Conservation (phyloP, 2,113 vertebrate genomes). For the Ictalurus punctatus region DNA sequence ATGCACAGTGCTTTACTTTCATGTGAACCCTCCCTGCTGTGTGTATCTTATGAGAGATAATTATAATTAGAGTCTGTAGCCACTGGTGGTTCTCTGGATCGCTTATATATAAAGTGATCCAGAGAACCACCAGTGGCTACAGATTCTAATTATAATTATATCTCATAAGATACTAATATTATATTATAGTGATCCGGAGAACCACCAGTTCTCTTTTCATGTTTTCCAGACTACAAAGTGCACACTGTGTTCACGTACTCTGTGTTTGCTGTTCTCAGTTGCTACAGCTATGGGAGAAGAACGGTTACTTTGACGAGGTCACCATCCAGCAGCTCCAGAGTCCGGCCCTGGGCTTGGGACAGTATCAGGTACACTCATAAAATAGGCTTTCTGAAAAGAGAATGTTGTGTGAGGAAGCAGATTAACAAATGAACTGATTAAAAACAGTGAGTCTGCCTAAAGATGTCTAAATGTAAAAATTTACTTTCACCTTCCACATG, state of each 20-base stretch:
- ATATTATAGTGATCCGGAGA: too few species aligned
- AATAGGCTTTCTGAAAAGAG: not conserved
- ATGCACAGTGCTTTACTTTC: not conserved
- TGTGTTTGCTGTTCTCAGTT: slow-evolving; percentile 71
- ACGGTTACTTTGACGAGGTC: slow-evolving; percentile 94
- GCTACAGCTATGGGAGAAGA: slow-evolving; percentile 97
- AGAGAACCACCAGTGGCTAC: not conserved
- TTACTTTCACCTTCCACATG: too few species aligned
- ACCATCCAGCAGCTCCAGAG: slow-evolving; percentile 97
- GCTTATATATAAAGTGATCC: not conserved
- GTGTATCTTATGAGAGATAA: not conserved
- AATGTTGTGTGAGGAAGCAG: not conserved
- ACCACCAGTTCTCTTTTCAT: not conserved
- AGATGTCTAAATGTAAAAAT: not conserved
- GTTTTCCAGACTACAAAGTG: not conserved
- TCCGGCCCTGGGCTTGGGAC: slow-evolving; percentile 91
- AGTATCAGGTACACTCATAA: slow-evolving; percentile 83
- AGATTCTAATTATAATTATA: not conserved
- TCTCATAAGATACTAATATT: not conserved
- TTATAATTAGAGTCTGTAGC: not conserved
- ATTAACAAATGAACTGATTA: not conserved
- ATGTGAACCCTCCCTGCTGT: not conserved
- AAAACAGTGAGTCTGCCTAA: too few species aligned
- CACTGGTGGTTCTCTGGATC: not conserved
- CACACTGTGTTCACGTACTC: not conserved